These are phyloP conservation scores for Salvelinus alpinus DNA, from an alignment of 2,113 vertebrate species.

Conservation along the genomic window DNA sequence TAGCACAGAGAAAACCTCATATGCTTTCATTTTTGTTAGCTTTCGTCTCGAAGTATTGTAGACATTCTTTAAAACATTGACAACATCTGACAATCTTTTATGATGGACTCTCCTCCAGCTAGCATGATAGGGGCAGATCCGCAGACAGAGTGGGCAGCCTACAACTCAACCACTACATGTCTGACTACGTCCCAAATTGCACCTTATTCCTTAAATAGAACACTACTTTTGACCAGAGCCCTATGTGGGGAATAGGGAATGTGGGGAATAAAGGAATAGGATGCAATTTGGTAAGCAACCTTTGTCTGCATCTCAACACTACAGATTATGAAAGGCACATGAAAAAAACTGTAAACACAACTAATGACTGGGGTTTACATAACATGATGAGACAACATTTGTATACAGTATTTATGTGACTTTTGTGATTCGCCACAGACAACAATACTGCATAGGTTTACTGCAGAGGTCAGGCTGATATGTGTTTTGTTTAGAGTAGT, in stretches of 20 bases:
- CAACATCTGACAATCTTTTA: constrained; percentile 70
- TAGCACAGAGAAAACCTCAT: constrained; percentile 56
- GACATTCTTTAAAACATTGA: constrained; percentile 74
- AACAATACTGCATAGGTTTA: not conserved
- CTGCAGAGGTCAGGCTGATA: not conserved
- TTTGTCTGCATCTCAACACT: constrained; percentile 21
- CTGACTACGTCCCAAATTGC: too few relatives aligned
- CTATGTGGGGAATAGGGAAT: too few relatives aligned
- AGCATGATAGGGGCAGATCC: constrained; percentile 57
- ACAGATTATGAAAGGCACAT: not conserved
- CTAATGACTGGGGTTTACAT: not conserved
- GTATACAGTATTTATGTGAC: constrained; percentile 1
- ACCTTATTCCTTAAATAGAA: too few relatives aligned
- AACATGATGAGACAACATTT: not conserved
- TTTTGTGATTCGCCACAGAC: constrained; percentile 1
- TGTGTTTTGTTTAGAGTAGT: constrained; percentile 19
- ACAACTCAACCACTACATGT: too few relatives aligned
- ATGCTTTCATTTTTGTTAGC: constrained; percentile 69
- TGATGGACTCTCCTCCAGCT: constrained; percentile 36
- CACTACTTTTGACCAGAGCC: too few relatives aligned
- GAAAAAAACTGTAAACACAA: not conserved
- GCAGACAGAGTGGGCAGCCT: constrained; percentile 22
- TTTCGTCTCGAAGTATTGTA: constrained; percentile 65
- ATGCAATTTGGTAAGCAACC: not conserved
- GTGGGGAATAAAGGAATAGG: too few relatives aligned